phyloP scores from a whole-genome alignment of 2,797 vertebrate genomes.

The Paedocypris micromegethes region DNA sequence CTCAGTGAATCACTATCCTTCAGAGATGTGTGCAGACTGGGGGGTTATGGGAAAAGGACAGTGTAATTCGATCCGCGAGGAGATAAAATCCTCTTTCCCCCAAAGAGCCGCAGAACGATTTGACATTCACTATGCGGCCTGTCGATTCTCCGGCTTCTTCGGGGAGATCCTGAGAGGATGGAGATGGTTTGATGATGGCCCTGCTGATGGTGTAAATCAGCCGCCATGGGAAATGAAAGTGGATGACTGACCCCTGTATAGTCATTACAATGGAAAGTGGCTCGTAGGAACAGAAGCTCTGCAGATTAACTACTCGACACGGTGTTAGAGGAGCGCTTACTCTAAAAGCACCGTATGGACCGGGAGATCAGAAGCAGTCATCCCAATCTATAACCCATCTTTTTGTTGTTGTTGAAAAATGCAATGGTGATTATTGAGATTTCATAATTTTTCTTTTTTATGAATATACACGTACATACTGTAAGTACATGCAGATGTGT shows the following conservation, averaged over 20 bases:
- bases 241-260: constrained; percentile 5
- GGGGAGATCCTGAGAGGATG: constrained; percentile 8
- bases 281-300: neutral
- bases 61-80: constrained; percentile 42
- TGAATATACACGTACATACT: too few relatives aligned
- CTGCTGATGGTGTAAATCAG: constrained; percentile 9
- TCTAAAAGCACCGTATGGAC: constrained; percentile 18
- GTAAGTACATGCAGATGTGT: too few relatives aligned
- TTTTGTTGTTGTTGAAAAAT: too few relatives aligned
- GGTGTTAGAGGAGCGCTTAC: constrained; percentile 28
- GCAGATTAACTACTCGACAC: neutral
- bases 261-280: constrained; percentile 5
- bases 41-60: constrained; percentile 41
- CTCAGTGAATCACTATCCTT: constrained; percentile 4
- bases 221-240: constrained; percentile 2
- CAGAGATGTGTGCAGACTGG: constrained; percentile 21
- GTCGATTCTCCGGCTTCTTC: constrained; percentile 30
- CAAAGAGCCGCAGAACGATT: constrained; percentile 32
- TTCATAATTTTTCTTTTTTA: too few relatives aligned
- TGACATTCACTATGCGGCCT: constrained; percentile 53
- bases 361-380: neutral
- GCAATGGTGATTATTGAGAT: too few relatives aligned
- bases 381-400: too few relatives aligned
- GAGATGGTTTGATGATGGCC: constrained; percentile 3
- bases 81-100: constrained; percentile 32